Percentiles rank a stretch among this genome's conserved stretches.
phyloP scores from a whole-genome alignment of 2,888 invertebrate genomes.

The Ctenicera cuprea region DNA sequence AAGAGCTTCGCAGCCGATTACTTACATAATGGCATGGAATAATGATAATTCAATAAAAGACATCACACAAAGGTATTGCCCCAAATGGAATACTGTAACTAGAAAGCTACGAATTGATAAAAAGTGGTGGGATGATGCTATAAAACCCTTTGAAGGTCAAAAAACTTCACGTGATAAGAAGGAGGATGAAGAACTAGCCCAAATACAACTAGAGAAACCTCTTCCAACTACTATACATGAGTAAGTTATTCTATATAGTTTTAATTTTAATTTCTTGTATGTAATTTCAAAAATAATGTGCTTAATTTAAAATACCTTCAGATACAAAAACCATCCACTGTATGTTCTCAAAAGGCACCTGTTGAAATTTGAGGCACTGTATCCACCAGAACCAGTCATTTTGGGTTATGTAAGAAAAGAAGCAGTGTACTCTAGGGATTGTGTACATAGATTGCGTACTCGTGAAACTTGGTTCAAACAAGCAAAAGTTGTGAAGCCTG shows the following conservation, averaged over 20 bases:
- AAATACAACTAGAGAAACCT: constrained; percentile 87
- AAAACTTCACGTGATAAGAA: constrained; percentile 79
- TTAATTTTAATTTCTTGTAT: too few species aligned
- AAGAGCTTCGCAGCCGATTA: constrained; percentile 83
- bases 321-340: constrained; percentile 95
- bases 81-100: constrained; percentile 89
- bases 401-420: constrained; percentile 91
- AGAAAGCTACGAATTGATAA: constrained; percentile 86
- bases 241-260: constrained; percentile 71
- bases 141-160: constrained; percentile 80
- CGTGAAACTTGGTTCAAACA: constrained; percentile 96
- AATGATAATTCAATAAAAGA: constrained; percentile 89
- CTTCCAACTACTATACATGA: constrained; percentile 90
- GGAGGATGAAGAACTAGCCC: constrained; percentile 85
- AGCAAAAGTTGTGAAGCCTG: constrained; percentile 89
- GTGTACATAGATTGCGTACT: constrained; percentile 90
- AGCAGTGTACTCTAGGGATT: constrained; percentile 91
- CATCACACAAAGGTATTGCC: constrained; percentile 90
- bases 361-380: constrained; percentile 97
- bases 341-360: constrained; percentile 93
- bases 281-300: too few species aligned
- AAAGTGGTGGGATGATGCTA: constrained; percentile 85
- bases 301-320: constrained; percentile 65
- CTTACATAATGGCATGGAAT: constrained; percentile 91
- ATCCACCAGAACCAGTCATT: constrained; percentile 89